Conservation (phyloP, 2,113 vertebrate genomes). For the Nibea coibor region DNA sequence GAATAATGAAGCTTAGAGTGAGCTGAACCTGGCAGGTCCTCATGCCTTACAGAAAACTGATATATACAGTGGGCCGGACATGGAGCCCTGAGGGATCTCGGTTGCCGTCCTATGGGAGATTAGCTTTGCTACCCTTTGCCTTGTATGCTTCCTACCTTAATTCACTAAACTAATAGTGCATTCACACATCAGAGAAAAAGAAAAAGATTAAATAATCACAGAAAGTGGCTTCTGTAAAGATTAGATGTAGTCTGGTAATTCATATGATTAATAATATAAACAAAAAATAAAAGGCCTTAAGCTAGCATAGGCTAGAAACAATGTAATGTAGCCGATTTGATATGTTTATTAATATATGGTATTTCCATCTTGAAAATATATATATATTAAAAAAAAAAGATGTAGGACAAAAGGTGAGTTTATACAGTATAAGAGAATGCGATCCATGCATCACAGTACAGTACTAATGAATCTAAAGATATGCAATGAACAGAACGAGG, state of each 20-base stretch:
- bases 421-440: background rate
- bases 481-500: conserved; percentile 22
- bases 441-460: background rate
- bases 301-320: background rate
- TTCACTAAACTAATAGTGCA: conserved; percentile 65
- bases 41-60: conserved; percentile 69
- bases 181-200: conserved; percentile 35
- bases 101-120: conserved; percentile 71
- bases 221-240: conserved; percentile 44
- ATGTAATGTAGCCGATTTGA: background rate
- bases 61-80: conserved; percentile 69
- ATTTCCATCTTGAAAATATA: conserved; percentile 11
- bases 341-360: background rate
- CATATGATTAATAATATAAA: conserved; percentile 9
- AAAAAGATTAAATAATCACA: conserved; percentile 44
- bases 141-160: conserved; percentile 70
- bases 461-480: background rate
- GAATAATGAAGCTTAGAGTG: conserved; percentile 73
- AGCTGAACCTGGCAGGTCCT: conserved; percentile 63
- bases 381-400: background rate
- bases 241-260: conserved; percentile 8
- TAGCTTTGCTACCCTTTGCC: conserved; percentile 57
- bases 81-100: conserved; percentile 65
- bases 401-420: background rate
- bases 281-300: background rate